Percentiles rank a stretch among this genome's conserved stretches.
phyloP scores from a whole-genome alignment of 2,113 vertebrate genomes.

The Istiophorus platypterus region DNA sequence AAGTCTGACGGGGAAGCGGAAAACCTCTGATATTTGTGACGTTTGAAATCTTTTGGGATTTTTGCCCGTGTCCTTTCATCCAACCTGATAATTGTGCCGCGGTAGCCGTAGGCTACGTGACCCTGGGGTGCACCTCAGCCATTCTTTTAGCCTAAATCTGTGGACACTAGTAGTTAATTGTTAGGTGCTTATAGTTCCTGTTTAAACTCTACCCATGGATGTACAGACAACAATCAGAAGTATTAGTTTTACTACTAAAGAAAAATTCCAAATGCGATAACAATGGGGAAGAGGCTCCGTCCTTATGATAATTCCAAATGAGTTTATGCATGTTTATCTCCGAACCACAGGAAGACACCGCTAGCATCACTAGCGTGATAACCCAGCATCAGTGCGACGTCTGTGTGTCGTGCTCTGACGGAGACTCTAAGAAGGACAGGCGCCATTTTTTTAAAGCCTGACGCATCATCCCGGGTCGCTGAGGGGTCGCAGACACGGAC shows the following conservation, averaged over 20 bases:
- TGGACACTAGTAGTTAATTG: too few relatives aligned
- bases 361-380: background rate
- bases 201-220: too few relatives aligned
- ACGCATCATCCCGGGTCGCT: background rate
- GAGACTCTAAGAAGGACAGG: background rate
- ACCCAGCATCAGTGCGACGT: too few relatives aligned
- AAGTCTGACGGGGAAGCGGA: background rate
- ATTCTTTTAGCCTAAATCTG: too few relatives aligned
- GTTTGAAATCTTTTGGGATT: too few relatives aligned
- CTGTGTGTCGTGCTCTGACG: background rate
- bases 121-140: too few relatives aligned
- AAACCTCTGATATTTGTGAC: background rate
- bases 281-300: background rate
- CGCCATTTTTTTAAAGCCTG: background rate
- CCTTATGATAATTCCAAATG: background rate
- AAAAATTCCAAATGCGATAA: background rate
- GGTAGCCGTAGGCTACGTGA: too few relatives aligned
- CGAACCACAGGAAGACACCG: background rate
- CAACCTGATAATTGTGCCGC: too few relatives aligned
- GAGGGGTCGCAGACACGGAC: background rate
- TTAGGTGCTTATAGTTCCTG: background rate
- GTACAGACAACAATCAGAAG: background rate
- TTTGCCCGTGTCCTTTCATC: too few relatives aligned
- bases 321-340: background rate
- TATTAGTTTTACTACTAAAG: background rate